These are phyloP conservation scores for Sisor rabdophorus DNA, from an alignment of 2,113 vertebrate species.

Conservation along the genomic window DNA sequence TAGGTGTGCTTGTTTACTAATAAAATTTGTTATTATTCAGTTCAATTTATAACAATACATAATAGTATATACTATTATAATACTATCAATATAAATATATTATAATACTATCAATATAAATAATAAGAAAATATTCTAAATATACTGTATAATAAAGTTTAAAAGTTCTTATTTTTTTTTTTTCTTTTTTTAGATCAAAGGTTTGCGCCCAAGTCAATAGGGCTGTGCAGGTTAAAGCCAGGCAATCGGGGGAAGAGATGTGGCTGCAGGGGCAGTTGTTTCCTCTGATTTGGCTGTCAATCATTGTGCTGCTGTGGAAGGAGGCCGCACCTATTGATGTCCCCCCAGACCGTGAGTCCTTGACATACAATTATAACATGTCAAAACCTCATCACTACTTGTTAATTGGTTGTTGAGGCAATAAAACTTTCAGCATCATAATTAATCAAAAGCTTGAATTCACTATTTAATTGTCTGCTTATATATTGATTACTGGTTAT, in stretches of 20 bases:
- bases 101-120: neutral
- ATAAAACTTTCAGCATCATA: no score
- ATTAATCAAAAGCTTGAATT: no score
- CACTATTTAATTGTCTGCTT: no score
- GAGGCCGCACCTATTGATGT: constrained; percentile 78
- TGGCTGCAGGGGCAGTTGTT: constrained; percentile 58
- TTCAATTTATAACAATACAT: no score
- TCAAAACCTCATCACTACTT: neutral
- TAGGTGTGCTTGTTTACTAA: no score
- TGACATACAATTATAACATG: neutral
- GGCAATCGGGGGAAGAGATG: constrained; percentile 70
- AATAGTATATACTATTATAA: no score
- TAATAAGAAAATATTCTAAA: neutral
- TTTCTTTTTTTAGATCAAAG: constrained; percentile 51
- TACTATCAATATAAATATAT: no score
- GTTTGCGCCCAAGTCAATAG: constrained; percentile 47
- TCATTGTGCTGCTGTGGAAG: constrained; percentile 70
- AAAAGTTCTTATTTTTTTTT: neutral
- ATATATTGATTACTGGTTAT: neutral
- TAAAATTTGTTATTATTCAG: no score
- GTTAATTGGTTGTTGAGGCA: neutral
- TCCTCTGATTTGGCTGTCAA: constrained; percentile 57
- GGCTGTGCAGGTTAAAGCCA: constrained; percentile 35
- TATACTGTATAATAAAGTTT: neutral
- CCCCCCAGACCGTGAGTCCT: constrained; percentile 84